Evolutionary conservation across 2,888 invertebrate genomes (phyloP), one percentile per base, ranked within the genome.

Genomic region (Fragum whitleyi): DNA sequence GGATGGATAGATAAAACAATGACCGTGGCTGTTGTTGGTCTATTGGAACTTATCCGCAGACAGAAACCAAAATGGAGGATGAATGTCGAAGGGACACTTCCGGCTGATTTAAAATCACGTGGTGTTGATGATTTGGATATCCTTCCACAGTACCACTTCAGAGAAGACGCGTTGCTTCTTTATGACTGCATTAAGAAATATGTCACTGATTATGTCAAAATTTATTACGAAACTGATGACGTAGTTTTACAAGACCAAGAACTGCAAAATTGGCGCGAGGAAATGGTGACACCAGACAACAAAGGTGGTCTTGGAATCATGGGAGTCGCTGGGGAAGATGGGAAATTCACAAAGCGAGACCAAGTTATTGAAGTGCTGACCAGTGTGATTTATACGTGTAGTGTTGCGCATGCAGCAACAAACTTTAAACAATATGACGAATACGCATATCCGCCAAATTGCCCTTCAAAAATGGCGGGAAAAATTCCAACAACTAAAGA

Each of bases 101-200:
- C 92, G 26, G 90, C 90, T 26, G 94, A 94, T 71, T 85, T 94
- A n/a, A 90, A 92, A 78, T 80, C 87, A 16, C 88, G 94, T 39
- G 84, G 84, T 62, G 88, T 94, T 7, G 73, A 88, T n/a, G 93
- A 93, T 74, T 82, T 85, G 6, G 85, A 89, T 14, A 86, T 93
- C n/a, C 81, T 94, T 7, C 93, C 93, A 6, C 79, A 91, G 70
- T 94, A 94, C 84, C 92, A 92, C 21, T 94, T 92, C 88, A 85
- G 94, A 71, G 93, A 94, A 72, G 94, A 94, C 83, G 93, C 92
- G 2, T 29, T 93, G 19, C 84, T 90, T 0, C 78, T 93, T 9
- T 93, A 91, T 80, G 75, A 91, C 19, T 90, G 90, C 53, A 92
- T 94, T 26, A 77, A 89, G 29, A 90, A 87, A 74, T 94, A 94